Percentiles rank a stretch among this genome's conserved stretches.
phyloP scores from a whole-genome alignment of 2,888 invertebrate species.

The Cerastis leucographa region DNA sequence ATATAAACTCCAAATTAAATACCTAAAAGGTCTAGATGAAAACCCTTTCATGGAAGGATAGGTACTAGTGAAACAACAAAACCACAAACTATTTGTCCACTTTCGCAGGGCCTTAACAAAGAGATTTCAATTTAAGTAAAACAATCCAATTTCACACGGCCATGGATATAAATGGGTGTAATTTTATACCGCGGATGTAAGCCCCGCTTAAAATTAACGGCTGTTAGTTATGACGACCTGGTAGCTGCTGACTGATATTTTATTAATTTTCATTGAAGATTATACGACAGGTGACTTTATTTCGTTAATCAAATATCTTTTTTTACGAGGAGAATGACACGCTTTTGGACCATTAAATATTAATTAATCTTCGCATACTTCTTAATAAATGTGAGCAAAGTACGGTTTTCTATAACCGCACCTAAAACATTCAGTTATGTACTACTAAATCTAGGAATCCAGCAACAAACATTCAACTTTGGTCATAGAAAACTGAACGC shows the following conservation, averaged over 20 bases:
- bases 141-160: conserved; percentile 83
- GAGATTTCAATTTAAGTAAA: conserved; percentile 81
- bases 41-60: conserved; percentile 26
- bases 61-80: conserved; percentile 30
- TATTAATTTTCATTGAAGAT: conserved; percentile 45
- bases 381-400: too few relatives aligned
- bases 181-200: conserved; percentile 72
- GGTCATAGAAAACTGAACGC: not conserved
- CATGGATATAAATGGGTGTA: conserved; percentile 78
- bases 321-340: not conserved
- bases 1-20: conserved; percentile 1
- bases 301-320: not conserved
- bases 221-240: conserved; percentile 68
- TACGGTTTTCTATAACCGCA: not conserved
- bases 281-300: not conserved
- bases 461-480: not conserved
- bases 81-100: conserved; percentile 46
- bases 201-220: conserved; percentile 68
- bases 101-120: conserved; percentile 65
- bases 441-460: not conserved
- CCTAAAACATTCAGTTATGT: not conserved
- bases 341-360: not conserved
- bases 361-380: not conserved
- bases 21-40: conserved; percentile 2
- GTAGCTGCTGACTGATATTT: conserved; percentile 49